Evolutionary conservation across 2,888 invertebrate genomes (phyloP).

Genomic region (Phrixothrix hirtus): DNA sequence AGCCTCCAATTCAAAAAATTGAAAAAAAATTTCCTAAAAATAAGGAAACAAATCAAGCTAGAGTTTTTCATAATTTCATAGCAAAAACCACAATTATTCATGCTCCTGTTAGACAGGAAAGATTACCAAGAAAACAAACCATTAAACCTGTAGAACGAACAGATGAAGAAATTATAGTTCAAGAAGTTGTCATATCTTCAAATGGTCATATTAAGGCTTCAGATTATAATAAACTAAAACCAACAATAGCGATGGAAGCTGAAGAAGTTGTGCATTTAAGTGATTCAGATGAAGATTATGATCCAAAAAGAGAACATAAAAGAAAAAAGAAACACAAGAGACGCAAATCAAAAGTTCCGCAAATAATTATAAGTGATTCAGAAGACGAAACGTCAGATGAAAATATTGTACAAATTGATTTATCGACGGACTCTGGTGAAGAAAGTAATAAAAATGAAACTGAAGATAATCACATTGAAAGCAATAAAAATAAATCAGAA

Average conservation of each 20-base stretch:
- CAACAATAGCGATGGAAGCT: constrained; percentile 33
- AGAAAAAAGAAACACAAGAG: constrained; percentile 28
- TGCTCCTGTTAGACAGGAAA: constrained; percentile 48
- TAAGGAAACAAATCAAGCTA: constrained; percentile 48
- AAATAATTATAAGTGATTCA: constrained; percentile 40
- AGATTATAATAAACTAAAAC: constrained; percentile 36
- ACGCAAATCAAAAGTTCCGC: constrained; percentile 24
- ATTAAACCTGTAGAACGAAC: constrained; percentile 51
- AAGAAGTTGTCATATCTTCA: constrained; percentile 52
- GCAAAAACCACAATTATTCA: constrained; percentile 51
- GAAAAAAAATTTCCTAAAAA: constrained; percentile 44
- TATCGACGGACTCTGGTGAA: constrained; percentile 38
- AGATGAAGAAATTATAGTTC: constrained; percentile 53
- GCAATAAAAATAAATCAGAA: constrained; percentile 4
- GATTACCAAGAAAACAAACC: constrained; percentile 54
- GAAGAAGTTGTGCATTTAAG: constrained; percentile 48
- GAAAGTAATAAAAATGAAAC: constrained; percentile 12
- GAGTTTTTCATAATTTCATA: constrained; percentile 48
- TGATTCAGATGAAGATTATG: constrained; percentile 50
- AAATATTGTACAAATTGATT: constrained; percentile 40
- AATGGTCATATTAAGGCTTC: constrained; percentile 47
- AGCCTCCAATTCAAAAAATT: constrained; percentile 27
- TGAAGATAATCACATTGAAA: not conserved
- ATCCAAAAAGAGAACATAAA: constrained; percentile 35
- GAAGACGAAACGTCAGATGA: constrained; percentile 35